Evolutionary conservation across 1,140 invertebrate species (phyloP).

Genomic region (Drosophila watanabei): DNA sequence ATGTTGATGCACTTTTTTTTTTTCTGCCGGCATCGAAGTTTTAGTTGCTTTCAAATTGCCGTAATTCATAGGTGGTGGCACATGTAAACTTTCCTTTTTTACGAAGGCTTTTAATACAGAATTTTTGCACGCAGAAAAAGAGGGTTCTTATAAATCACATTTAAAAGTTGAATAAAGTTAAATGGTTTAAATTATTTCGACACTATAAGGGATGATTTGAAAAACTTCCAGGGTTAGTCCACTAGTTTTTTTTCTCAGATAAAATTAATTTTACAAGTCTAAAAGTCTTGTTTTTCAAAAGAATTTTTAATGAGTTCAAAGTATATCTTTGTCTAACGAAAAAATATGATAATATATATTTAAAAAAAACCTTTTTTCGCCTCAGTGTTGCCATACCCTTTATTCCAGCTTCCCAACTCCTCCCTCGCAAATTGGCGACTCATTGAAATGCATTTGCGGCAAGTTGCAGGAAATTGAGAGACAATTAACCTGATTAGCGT

Average conservation of each 20-base stretch:
- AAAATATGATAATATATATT: neutral
- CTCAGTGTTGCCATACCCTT: conserved; percentile 12
- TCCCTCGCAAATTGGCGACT: conserved; percentile 43
- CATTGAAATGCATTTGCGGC: conserved; percentile 53
- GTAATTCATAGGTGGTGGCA: conserved; percentile 70
- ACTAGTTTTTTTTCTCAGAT: neutral
- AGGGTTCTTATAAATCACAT: neutral
- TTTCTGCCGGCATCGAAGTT: conserved; percentile 11
- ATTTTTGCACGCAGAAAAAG: conserved; percentile 5
- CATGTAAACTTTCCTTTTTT: conserved; percentile 64
- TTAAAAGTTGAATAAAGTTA: neutral
- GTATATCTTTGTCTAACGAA: neutral
- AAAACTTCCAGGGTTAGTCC: neutral
- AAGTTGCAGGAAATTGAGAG: conserved; percentile 78
- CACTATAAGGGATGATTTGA: neutral
- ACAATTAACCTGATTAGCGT: conserved; percentile 82
- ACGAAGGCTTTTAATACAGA: neutral
- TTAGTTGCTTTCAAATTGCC: conserved; percentile 62
- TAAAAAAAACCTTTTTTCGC: neutral
- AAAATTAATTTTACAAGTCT: too few relatives aligned
- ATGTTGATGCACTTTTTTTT: conserved; percentile 49
- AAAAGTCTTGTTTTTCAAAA: neutral
- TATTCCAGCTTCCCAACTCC: conserved; percentile 1
- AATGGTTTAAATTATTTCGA: neutral
- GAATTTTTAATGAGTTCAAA: neutral